Conservation (phyloP, 2,888 invertebrate genomes). For the Chymomyza fuscimana region DNA sequence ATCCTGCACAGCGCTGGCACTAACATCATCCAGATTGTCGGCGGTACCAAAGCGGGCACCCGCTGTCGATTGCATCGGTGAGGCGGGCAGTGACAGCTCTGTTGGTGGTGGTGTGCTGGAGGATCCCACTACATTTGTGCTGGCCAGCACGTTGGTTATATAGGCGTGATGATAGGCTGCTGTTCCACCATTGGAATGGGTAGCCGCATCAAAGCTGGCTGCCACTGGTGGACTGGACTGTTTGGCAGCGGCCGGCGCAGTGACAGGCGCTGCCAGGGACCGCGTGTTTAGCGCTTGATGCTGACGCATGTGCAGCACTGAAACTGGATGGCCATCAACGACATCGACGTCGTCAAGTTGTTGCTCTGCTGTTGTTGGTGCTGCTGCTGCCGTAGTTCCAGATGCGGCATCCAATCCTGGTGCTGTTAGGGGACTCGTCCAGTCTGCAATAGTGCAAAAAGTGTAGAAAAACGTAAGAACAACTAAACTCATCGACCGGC, state of each 20-base stretch:
- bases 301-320: constrained; percentile 72
- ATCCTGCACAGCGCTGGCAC: constrained; percentile 80
- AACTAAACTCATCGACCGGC: neutral
- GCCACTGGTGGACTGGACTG: constrained; percentile 40
- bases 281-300: constrained; percentile 66
- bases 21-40: constrained; percentile 69
- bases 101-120: constrained; percentile 7
- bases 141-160: constrained; percentile 48
- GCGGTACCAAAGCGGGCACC: constrained; percentile 52
- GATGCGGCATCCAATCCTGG: constrained; percentile 54
- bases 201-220: constrained; percentile 45
- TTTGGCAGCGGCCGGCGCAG: constrained; percentile 17
- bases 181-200: constrained; percentile 41
- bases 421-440: constrained; percentile 79
- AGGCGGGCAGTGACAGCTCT: constrained; percentile 48
- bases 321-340: constrained; percentile 75
- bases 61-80: constrained; percentile 63
- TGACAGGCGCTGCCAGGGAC: constrained; percentile 34
- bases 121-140: constrained; percentile 36
- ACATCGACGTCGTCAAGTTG: constrained; percentile 64
- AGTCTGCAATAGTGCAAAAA: constrained; percentile 65
- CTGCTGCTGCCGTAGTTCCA: constrained; percentile 18
- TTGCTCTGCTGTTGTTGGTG: constrained; percentile 30
- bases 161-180: constrained; percentile 44
- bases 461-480: constrained; percentile 25